Base-by-base conservation (phyloP, 2,797 vertebrate genomes). In the Xiphophorus birchmanni region DNA sequence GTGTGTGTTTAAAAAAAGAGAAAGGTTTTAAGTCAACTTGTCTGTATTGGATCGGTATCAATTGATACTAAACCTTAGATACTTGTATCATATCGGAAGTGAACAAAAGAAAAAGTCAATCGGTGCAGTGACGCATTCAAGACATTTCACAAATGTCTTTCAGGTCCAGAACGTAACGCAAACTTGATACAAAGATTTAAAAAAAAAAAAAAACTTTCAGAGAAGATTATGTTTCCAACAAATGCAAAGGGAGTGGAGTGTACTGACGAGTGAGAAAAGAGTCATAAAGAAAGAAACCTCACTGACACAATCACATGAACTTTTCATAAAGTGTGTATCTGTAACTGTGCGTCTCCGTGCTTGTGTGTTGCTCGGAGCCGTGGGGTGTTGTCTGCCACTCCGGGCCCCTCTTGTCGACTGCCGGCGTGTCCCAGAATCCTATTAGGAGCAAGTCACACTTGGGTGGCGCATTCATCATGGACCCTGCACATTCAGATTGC, bases 391-490 rank as follows among this genome's bases (percentile, higher is more conserved):
- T 92, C 88, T 91, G 92, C 91, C 92, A 90, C 91, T 87, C 84
- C 81, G 91, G 90, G 92, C 90, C 87, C 88, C 91, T 94, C 90
- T 92, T 91, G 90, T 93, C 85, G 86, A 87, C 86, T 87, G 86
- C 86, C 67, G 84, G 75, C 84, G 71, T 92, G 83, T 94, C 86
- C 93, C 92, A 93, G 94, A 94, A 93, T 95, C 95, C 94, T 94
- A 92, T 94, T 94, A 95, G 93, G 93, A 94, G 91, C 88, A 91
- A 95, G 93, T 95, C 93, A 95, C 95, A 95, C 92, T 93, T 93
- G 90, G 94, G 95, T 95, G 95, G 92, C 93, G 95, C 95, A 96
- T 96, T 96, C 94, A 95, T 93, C 95, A 95, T 90, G 91, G 93
- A 87, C 93, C 94, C 94, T 95, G 94, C 93, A 96, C 94, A 95